These are phyloP conservation scores for Orchesella cincta DNA, from an alignment of 1,140 invertebrate species.

Conservation along the genomic window DNA sequence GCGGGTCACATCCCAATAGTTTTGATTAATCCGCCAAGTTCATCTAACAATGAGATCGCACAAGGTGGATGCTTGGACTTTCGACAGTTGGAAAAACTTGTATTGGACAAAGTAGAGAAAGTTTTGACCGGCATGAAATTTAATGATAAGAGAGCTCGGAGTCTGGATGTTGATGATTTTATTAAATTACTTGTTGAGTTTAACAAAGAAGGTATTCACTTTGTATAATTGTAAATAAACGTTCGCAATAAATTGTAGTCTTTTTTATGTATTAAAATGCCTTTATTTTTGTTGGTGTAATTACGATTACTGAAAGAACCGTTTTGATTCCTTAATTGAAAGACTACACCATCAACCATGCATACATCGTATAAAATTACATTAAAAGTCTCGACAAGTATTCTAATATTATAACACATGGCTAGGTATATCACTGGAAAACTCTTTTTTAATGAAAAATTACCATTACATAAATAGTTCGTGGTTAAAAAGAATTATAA, in stretches of 20 bases:
- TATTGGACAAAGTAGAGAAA: conserved; percentile 68
- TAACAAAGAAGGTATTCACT: conserved; percentile 87
- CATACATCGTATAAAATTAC: no score
- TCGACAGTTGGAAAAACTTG: conserved; percentile 34
- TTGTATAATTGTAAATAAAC: conserved; percentile 63
- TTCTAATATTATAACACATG: no score
- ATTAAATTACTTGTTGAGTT: conserved; percentile 73
- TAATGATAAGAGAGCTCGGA: conserved; percentile 80
- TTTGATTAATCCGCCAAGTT: not conserved
- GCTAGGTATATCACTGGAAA: no score
- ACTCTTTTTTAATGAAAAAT: no score
- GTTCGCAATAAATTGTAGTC: not conserved
- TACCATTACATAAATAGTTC: no score
- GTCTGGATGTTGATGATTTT: conserved; percentile 97
- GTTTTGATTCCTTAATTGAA: not conserved
- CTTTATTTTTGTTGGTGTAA: no score
- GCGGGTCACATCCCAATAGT: not conserved
- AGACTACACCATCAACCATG: no score
- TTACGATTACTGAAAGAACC: no score
- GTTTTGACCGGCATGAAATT: conserved; percentile 70
- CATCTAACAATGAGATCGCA: not conserved
- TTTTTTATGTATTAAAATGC: not conserved
- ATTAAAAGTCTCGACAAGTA: no score
- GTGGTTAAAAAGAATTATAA: no score
- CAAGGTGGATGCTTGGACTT: conserved; percentile 15